Percentiles rank a stretch among this genome's conserved stretches.
Conservation (phyloP, 1,140 invertebrate genomes). For the Neotoxoptera formosana region DNA sequence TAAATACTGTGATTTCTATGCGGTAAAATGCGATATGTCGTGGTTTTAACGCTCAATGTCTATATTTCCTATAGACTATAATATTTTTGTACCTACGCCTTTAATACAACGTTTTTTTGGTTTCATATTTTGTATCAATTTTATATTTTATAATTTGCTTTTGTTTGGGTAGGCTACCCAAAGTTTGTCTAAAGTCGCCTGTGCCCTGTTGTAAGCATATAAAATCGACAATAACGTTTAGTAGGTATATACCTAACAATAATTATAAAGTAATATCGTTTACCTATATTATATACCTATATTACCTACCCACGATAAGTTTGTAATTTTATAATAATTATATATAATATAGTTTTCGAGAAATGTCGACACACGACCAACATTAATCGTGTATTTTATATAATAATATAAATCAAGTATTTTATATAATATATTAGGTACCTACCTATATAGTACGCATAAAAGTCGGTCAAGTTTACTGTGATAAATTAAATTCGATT, state of each 20-base stretch:
- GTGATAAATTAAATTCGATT: neutral
- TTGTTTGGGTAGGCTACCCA: neutral
- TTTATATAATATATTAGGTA: neutral
- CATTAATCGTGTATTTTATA: constrained; percentile 9
- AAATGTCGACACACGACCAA: neutral
- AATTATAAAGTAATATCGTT: neutral
- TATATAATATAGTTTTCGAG: neutral
- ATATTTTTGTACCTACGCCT: neutral
- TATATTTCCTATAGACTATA: neutral
- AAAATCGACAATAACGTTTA: neutral
- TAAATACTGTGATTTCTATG: too few species aligned
- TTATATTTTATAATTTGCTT: neutral
- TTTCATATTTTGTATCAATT: neutral
- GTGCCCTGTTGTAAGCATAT: neutral
- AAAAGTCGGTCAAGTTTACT: neutral
- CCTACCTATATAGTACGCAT: neutral
- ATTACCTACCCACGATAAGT: neutral
- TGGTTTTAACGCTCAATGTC: neutral
- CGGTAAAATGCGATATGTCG: too few species aligned
- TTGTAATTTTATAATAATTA: neutral
- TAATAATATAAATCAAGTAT: neutral
- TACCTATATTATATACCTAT: neutral
- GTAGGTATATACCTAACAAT: neutral
- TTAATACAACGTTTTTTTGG: too few species aligned
- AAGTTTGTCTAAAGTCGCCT: neutral